Conservation (phyloP, 2,888 invertebrate genomes). For the Pollenia labialis region DNA sequence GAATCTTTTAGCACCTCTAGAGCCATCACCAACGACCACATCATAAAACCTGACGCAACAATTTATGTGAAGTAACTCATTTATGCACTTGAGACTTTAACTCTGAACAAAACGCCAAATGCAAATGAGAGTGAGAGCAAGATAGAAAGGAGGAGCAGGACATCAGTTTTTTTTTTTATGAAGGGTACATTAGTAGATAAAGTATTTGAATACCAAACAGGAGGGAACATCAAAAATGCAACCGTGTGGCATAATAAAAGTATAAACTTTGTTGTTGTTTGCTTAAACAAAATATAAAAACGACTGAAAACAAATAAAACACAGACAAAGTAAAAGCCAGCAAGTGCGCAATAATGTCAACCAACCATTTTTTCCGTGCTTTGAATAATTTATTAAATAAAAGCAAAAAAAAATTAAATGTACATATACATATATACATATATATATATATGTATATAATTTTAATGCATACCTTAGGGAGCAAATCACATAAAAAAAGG, state of each 20-base stretch:
- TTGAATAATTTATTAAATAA: constrained; percentile 54
- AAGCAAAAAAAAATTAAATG: constrained; percentile 27
- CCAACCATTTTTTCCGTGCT: constrained; percentile 31
- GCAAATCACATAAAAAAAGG: constrained; percentile 40
- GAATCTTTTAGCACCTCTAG: background rate
- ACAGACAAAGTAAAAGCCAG: constrained; percentile 18
- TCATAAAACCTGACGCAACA: constrained; percentile 23
- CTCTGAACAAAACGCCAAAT: constrained; percentile 1
- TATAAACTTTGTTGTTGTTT: constrained; percentile 32
- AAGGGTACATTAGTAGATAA: constrained; percentile 9
- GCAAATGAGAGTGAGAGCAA: background rate
- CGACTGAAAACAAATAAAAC: background rate
- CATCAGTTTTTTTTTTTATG: background rate
- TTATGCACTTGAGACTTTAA: constrained; percentile 63
- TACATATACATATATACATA: background rate
- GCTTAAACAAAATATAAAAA: background rate
- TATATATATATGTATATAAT: background rate
- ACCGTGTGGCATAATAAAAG: constrained; percentile 48
- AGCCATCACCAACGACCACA: background rate
- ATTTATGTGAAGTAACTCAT: constrained; percentile 52
- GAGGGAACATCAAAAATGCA: background rate
- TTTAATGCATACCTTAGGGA: constrained; percentile 61
- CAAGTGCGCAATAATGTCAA: constrained; percentile 65
- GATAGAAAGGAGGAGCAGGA: background rate
- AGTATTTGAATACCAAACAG: constrained; percentile 7